Evolutionary conservation across 2,113 vertebrate genomes (phyloP).

Genomic region (Poeciliopsis occidentalis): DNA sequence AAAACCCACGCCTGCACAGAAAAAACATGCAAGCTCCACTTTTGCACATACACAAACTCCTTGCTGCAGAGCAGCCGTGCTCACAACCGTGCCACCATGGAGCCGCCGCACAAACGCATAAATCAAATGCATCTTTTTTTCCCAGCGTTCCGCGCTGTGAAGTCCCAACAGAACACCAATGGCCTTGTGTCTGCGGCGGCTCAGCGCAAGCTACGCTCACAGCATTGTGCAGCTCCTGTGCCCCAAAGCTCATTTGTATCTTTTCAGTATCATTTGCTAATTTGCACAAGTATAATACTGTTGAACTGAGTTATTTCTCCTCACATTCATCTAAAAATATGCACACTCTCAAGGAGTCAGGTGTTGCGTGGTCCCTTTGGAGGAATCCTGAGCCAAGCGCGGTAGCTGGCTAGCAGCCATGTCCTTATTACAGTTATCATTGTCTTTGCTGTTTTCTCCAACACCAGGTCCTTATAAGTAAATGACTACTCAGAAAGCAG

Average conservation of each 20-base stretch:
- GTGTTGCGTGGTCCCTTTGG: not conserved
- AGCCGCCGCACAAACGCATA: not conserved
- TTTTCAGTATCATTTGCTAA: constrained; percentile 17
- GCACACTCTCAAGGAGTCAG: not conserved
- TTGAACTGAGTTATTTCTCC: constrained; percentile 6
- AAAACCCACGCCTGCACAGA: not conserved
- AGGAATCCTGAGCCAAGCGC: not conserved
- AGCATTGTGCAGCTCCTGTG: not conserved
- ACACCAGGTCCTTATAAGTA: not conserved
- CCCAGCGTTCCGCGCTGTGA: not conserved
- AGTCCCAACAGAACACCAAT: not conserved
- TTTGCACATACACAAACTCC: not conserved
- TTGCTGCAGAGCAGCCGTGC: too few relatives aligned
- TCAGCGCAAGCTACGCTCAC: not conserved
- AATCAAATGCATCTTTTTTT: not conserved
- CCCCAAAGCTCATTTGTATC: constrained; percentile 20
- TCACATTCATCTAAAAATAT: not conserved
- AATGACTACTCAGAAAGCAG: not conserved
- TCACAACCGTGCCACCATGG: not conserved
- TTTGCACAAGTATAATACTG: constrained; percentile 8
- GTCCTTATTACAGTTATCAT: not conserved
- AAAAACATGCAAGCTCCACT: not conserved
- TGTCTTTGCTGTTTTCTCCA: not conserved
- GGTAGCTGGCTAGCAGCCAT: not conserved
- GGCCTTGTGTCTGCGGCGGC: constrained; percentile 5